Percentiles rank a stretch among this genome's conserved stretches.
Conservation (phyloP, 2,113 vertebrate species). For the Petrocephalus microphthalmus region DNA sequence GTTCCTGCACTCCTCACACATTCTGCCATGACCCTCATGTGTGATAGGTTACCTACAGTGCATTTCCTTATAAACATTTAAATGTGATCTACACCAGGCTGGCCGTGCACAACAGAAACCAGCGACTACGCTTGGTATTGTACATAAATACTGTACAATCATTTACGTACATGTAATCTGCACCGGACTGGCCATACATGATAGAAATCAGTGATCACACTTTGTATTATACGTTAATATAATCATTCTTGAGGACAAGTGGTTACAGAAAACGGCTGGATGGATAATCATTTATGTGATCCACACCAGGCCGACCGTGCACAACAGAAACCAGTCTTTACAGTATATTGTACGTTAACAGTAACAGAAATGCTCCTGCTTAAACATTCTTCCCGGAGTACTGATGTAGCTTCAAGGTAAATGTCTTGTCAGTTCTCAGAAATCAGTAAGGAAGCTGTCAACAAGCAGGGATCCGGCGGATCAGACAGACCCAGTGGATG, state of each 20-base stretch:
- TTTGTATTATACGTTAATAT: neutral
- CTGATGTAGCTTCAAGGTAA: neutral
- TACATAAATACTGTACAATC: neutral
- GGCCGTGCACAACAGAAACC: neutral
- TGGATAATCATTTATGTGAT: no score
- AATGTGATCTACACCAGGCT: neutral
- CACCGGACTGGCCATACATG: neutral
- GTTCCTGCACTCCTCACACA: neutral
- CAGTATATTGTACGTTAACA: neutral
- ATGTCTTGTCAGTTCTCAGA: slow-evolving; percentile 1
- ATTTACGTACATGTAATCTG: neutral
- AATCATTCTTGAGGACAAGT: no score
- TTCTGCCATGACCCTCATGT: neutral
- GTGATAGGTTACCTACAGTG: neutral
- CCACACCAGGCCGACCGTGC: neutral
- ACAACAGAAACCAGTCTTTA: neutral
- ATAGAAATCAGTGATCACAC: neutral
- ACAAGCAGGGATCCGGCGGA: neutral
- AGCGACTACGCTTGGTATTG: neutral
- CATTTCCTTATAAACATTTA: neutral
- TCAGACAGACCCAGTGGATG: neutral
- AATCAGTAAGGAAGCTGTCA: neutral
- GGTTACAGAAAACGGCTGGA: no score
- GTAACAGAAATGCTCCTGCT: neutral
- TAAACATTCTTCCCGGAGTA: neutral